Conservation (phyloP, 2,797 vertebrate genomes). For the Allobates femoralis region DNA sequence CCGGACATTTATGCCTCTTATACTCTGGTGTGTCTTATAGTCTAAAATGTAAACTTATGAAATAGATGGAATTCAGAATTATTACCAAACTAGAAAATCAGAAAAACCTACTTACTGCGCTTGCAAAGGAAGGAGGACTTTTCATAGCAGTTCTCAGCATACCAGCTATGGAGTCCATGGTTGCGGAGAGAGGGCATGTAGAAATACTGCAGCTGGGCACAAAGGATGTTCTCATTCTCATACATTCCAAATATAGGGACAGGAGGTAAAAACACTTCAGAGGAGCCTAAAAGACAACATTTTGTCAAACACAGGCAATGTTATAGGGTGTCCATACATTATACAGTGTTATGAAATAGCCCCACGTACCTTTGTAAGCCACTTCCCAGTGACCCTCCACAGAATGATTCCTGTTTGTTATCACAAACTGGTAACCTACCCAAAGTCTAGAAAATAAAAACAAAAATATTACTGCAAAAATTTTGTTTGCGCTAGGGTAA, state of each 20-base stretch:
- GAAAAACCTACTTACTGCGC: conserved; percentile 80
- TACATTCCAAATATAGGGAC: conserved; percentile 82
- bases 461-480: background rate
- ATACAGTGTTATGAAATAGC: background rate
- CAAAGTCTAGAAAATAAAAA: conserved; percentile 83
- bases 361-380: conserved; percentile 89
- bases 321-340: background rate
- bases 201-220: conserved; percentile 93
- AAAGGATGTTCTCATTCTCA: conserved; percentile 89
- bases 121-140: conserved; percentile 97
- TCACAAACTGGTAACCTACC: conserved; percentile 98
- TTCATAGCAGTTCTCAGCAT: conserved; percentile 94
- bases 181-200: conserved; percentile 89
- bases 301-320: background rate
- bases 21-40: too few relatives aligned
- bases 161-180: conserved; percentile 94
- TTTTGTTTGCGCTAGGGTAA: too few relatives aligned
- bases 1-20: too few relatives aligned
- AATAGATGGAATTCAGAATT: background rate
- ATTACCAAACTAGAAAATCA: background rate
- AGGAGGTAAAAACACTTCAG: conserved; percentile 93
- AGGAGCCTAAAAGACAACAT: conserved; percentile 78
- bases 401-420: conserved; percentile 90
- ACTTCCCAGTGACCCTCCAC: conserved; percentile 96
- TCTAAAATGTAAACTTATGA: background rate